Evolutionary conservation across 2,113 vertebrate species (phyloP), one percentile per base, ranked within the genome.

Genomic region (Thymallus thymallus): DNA sequence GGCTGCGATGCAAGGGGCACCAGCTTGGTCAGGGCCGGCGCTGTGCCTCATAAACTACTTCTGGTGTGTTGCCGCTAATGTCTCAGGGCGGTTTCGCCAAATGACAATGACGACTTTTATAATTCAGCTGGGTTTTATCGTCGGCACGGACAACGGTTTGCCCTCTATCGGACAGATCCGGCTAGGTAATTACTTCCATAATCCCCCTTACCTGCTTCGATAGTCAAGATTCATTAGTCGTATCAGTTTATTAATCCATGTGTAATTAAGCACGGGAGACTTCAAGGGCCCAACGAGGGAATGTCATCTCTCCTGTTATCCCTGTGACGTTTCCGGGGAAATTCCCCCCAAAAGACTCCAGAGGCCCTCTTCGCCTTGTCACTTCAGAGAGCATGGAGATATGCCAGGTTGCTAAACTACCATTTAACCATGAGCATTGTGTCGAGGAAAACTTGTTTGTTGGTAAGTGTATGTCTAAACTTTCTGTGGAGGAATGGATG

Each of bases 21-120:
- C n/a, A n/a, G n/a, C n/a, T n/a, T n/a, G n/a, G n/a, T n/a, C n/a
- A n/a, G n/a, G n/a, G n/a, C n/a, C n/a, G n/a, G n/a, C n/a, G n/a
- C n/a, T n/a, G n/a, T 14, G 6, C 51, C 20, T 66, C 66, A 62
- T 72, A 35, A 73, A 68, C 7, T 1, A 26, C 61, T 71, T 35
- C n/a, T 18, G 61, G 18, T 60, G 58, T 32, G 65, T 18, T 72
- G 56, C 51, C 62, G 63, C 22, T 76, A 56, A 69, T 71, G 68
- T 56, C 45, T 63, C 66, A 24, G n/a, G 0, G n/a, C 18, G 20
- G 16, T 69, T 82, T 77, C 75, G 10, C 76, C 68, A 71, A 82
- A 71, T 68, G 71, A 65, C 71, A 71, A 5, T 71, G 78, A 75
- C 74, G 3, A 75, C 72, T 73, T 78, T 56, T 41, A n/a, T 20